Conservation (phyloP, 2,888 invertebrate genomes). For the Acanthosepion esculentum region DNA sequence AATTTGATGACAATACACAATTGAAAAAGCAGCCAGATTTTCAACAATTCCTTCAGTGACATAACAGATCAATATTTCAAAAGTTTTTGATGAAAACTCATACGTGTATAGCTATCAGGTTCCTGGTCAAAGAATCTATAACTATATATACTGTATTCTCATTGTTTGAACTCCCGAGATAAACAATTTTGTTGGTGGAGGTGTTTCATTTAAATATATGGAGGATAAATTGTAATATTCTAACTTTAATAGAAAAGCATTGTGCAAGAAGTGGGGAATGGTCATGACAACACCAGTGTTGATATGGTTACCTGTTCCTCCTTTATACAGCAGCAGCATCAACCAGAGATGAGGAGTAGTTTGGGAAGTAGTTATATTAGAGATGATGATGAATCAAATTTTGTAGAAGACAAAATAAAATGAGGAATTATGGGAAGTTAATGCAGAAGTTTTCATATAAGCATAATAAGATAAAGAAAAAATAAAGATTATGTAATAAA, state of each 20-base stretch:
- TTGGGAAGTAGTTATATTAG: background rate
- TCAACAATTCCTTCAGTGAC: too few relatives aligned
- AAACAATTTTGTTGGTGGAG: too few relatives aligned
- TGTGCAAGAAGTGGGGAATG: background rate
- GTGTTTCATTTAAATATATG: background rate
- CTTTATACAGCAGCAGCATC: background rate
- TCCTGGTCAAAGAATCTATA: too few relatives aligned
- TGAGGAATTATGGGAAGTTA: background rate
- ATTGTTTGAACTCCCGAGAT: too few relatives aligned
- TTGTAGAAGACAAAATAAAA: background rate
- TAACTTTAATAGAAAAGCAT: background rate
- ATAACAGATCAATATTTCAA: too few relatives aligned
- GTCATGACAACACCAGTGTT: background rate
- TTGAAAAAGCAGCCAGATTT: too few relatives aligned
- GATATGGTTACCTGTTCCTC: slow-evolving; percentile 23
- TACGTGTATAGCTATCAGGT: too few relatives aligned
- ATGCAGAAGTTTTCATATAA: background rate
- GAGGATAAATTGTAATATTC: background rate
- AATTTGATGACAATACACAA: too few relatives aligned
- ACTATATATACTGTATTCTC: too few relatives aligned
- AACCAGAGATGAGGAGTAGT: background rate
- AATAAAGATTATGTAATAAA: background rate
- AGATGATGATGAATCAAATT: background rate
- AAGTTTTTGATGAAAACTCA: too few relatives aligned
- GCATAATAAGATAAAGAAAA: background rate